Percentiles rank a stretch among this genome's conserved stretches.
These are phyloP conservation scores for Trachymyrmex cornetzi DNA, from an alignment of 1,140 invertebrate genomes.

Conservation along the genomic window DNA sequence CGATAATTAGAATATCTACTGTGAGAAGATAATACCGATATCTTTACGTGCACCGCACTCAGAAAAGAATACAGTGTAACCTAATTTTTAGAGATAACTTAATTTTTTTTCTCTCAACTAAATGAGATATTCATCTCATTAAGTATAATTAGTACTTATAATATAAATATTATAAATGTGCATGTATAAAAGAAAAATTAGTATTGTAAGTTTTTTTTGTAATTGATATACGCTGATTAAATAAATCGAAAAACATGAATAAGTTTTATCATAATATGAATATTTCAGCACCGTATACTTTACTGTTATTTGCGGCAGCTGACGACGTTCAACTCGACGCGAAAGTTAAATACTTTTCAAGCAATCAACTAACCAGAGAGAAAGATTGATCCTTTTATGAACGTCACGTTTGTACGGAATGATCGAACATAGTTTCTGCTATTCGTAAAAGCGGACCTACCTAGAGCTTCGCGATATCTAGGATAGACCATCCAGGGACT, in stretches of 20 bases:
- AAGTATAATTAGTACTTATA: neutral
- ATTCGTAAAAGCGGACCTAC: conserved; percentile 58
- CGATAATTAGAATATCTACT: neutral
- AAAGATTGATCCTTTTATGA: conserved; percentile 54
- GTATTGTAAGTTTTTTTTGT: neutral
- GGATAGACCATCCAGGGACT: neutral
- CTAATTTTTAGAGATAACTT: neutral
- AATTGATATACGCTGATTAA: neutral
- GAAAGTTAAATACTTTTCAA: conserved; percentile 7
- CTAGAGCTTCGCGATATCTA: neutral
- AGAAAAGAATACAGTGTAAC: neutral
- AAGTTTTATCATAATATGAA: neutral
- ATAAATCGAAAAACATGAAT: neutral
- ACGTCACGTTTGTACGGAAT: conserved; percentile 2
- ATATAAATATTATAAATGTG: neutral
- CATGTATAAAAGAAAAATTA: neutral
- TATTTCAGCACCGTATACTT: conserved; percentile 21
- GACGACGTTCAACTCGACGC: neutral
- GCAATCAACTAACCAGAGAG: conserved; percentile 10
- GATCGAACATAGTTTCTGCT: conserved; percentile 21
- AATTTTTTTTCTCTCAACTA: conserved; percentile 1
- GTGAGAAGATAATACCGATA: neutral
- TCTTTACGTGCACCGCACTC: neutral
- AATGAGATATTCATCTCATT: neutral
- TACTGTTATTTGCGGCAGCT: neutral